Conservation (phyloP, 1,140 invertebrate genomes). For the Tetragnatha versicolor region DNA sequence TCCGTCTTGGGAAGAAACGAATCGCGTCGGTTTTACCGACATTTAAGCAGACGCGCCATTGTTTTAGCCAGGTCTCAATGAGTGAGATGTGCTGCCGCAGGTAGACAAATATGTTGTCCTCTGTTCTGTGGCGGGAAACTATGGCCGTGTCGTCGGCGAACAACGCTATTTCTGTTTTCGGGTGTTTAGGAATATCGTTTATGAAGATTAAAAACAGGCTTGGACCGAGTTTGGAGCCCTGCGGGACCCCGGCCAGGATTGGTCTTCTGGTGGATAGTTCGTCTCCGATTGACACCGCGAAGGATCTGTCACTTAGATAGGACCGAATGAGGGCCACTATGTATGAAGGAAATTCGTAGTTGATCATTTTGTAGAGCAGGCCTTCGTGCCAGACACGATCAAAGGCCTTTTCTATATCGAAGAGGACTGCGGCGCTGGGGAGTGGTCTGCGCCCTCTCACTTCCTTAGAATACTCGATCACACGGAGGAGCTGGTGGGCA, state of each 20-base stretch:
- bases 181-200: neutral
- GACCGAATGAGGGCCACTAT: neutral
- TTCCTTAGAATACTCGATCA: neutral
- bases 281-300: neutral
- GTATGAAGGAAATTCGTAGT: neutral
- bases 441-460: neutral
- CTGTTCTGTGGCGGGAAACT: rapidly evolving
- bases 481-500: neutral
- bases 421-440: neutral
- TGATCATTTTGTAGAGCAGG: neutral
- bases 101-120: neutral
- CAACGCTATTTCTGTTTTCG: neutral
- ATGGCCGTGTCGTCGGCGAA: neutral
- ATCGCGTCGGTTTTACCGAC: neutral
- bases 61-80: neutral
- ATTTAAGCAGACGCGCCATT: neutral
- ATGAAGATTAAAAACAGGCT: neutral
- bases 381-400: neutral
- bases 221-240: neutral
- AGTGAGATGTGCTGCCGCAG: neutral
- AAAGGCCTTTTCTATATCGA: neutral
- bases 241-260: neutral
- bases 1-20: neutral
- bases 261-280: neutral
- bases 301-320: neutral